Evolutionary conservation across 2,797 vertebrate species (phyloP).

Genomic region (Neopelma chrysocephalum): DNA sequence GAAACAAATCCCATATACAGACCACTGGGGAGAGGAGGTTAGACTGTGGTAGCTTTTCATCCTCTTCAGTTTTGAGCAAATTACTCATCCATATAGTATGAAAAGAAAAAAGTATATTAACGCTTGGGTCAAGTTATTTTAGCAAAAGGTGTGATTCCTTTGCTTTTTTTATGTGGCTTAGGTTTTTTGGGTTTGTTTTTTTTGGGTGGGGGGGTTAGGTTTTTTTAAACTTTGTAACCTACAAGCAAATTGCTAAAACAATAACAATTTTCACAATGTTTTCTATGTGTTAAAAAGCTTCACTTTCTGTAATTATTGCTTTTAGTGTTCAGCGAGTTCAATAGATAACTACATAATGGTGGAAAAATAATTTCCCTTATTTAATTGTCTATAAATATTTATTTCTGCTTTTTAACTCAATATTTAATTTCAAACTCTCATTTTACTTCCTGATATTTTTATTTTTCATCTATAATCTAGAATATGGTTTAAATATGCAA

Average conservation of each 20-base stretch:
- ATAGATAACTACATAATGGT: not conserved
- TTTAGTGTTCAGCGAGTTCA: not conserved
- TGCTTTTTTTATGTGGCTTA: rapidly evolving
- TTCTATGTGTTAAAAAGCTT: not conserved
- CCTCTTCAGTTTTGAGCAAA: not conserved
- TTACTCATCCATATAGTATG: not conserved
- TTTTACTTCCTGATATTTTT: not conserved
- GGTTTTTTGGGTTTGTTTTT: not conserved
- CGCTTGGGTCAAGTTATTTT: not conserved
- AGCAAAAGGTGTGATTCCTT: not conserved
- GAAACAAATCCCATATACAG: not conserved
- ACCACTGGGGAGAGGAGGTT: rapidly evolving
- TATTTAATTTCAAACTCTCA: not conserved
- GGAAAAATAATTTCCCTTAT: not conserved
- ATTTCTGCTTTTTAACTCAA: not conserved
- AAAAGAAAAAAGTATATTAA: not conserved
- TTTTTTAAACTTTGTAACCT: not conserved
- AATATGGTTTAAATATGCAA: not conserved
- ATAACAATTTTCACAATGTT: not conserved
- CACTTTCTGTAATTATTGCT: not conserved
- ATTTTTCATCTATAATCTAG: not conserved
- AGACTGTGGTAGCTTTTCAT: not conserved
- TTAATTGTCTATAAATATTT: not conserved
- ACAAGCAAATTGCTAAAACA: not conserved
- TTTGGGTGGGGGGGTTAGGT: rapidly evolving